Evolutionary conservation across 2,113 vertebrate species (phyloP).

Genomic region (Patagioenas fasciata): DNA sequence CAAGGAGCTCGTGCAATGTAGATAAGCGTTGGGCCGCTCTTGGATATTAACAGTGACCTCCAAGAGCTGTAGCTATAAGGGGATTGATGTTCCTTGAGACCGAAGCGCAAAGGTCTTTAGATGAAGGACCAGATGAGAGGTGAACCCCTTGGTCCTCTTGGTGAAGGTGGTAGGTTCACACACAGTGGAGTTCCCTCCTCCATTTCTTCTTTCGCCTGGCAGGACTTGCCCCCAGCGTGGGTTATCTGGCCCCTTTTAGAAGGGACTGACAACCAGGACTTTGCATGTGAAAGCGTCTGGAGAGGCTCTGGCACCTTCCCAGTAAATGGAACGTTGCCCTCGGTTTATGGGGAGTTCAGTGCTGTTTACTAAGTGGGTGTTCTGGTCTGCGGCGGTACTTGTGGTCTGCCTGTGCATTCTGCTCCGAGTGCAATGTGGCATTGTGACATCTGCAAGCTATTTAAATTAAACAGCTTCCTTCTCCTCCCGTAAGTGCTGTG

Average conservation of each 20-base stretch:
- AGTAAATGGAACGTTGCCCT: background rate
- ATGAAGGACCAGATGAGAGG: accelerated
- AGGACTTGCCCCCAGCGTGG: background rate
- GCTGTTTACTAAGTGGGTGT: slow-evolving; percentile 27
- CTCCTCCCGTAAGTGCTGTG: background rate
- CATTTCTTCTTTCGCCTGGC: background rate
- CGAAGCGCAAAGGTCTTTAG: background rate
- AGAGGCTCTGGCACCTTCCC: background rate
- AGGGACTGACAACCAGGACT: background rate
- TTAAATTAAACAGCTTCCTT: slow-evolving; percentile 8
- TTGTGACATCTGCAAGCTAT: slow-evolving; percentile 67
- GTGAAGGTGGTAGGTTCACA: background rate
- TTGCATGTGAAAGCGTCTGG: background rate
- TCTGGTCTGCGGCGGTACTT: slow-evolving; percentile 4
- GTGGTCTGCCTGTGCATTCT: slow-evolving; percentile 21
- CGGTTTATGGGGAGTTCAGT: background rate
- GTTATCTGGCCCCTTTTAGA: background rate
- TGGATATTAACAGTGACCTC: background rate
- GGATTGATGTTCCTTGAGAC: background rate
- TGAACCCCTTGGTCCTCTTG: background rate
- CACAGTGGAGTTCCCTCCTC: background rate
- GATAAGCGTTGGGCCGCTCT: background rate
- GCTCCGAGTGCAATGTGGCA: background rate
- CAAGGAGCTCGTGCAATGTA: too few species aligned
- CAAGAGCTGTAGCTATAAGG: background rate